Base-by-base conservation (phyloP, 2,797 vertebrate species). In the Toxotes lorentzi region DNA sequence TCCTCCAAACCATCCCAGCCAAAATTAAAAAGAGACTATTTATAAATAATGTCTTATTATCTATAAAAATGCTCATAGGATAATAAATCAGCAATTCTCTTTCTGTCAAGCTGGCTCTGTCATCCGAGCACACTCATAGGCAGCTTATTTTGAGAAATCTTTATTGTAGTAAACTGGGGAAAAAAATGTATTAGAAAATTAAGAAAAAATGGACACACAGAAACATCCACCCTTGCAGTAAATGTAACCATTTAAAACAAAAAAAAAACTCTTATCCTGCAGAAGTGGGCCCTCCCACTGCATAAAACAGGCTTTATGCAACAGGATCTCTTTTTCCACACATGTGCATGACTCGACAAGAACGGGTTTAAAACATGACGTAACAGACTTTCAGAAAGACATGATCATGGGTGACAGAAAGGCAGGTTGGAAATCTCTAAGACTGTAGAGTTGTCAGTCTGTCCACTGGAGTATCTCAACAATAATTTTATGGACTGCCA, bases 291-390 rank as follows among this genome's bases (percentile, higher is more conserved):
- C 40, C 10, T 63, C n/a, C 51, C 5, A 17, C 41, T 48, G 34
- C 53, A 35, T 19, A 13, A 62, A 64, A 63, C 23, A 50, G 48
- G 66, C 70, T 30, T 75, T 30, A 35, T 57, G 64, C 24, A 38
- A 67, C 50, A 66, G 48, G 12, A 47, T 40, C 53, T 23, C 9
- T 0, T 4, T 80, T 80, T 68, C 51, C 50, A 64, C 81, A 50
- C 59, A 59, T 48, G 62, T 67, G 41, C 56, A 64, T 83, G 76
- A 82, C 68, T 80, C 48, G 27, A 81, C 73, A 73, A 38, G 50
- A 80, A 40, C 19, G 0, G 19, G 53, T 64, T 64, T 16, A 45
- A 66, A 72, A 5, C 14, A 12, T 72, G 56, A 76, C 62, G 73
- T 38, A 80, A 87, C 17, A n/a, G 16, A 75, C 30, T 19, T 54